These are phyloP conservation scores for Chamaetylas fuelleborni DNA, from an alignment of 2,113 vertebrate species.

Conservation along the genomic window DNA sequence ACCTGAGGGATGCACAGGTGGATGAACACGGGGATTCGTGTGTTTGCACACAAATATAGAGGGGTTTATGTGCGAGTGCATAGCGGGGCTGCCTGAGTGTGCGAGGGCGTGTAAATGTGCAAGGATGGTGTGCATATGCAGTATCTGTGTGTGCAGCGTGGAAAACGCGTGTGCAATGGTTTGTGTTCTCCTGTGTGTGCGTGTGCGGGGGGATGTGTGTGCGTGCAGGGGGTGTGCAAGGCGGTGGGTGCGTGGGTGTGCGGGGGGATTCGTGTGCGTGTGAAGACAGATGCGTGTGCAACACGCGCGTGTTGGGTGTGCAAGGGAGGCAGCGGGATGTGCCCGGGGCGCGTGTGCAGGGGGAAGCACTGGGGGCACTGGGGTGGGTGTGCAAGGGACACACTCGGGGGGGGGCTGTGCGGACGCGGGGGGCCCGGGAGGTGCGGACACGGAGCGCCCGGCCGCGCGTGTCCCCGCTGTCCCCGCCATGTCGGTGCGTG, in stretches of 20 bases:
- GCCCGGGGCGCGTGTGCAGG: not conserved
- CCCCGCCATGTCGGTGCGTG: too few species aligned
- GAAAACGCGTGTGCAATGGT: not conserved
- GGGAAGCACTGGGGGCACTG: too few species aligned
- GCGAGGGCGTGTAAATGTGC: not conserved
- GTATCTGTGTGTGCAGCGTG: accelerated
- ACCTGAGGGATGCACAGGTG: not conserved
- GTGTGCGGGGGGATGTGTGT: not conserved
- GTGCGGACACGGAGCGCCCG: too few species aligned
- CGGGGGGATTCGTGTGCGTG: not conserved
- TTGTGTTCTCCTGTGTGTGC: not conserved
- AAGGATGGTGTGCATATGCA: too few species aligned
- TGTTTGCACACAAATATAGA: not conserved
- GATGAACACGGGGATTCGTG: not conserved
- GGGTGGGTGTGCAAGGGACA: too few species aligned
- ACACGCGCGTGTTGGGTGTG: not conserved
- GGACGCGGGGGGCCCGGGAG: too few species aligned
- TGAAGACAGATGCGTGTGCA: not conserved
- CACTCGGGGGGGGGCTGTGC: too few species aligned
- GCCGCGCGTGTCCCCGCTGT: too few species aligned
- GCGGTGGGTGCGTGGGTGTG: too few species aligned
- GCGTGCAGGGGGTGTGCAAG: not conserved
- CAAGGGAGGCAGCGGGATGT: not conserved
- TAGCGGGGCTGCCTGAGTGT: too few species aligned
- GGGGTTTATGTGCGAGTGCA: not conserved